Evolutionary conservation across 1,140 invertebrate genomes (phyloP), one percentile per base, ranked within the genome.

Genomic region (Phortica variegata): DNA sequence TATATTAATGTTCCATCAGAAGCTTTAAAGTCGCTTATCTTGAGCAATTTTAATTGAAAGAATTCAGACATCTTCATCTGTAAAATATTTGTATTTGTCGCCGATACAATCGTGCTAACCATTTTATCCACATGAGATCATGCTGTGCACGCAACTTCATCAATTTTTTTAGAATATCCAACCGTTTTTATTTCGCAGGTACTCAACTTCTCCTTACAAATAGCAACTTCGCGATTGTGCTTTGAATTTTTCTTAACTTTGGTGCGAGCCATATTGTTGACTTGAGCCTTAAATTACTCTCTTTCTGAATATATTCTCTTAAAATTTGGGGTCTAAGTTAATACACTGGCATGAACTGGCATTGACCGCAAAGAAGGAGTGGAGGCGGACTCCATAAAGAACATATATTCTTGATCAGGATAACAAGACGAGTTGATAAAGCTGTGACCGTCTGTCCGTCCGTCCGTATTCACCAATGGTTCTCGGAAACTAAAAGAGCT

Each of bases 181-280:
- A 75, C 72, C 42, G 68, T 39, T 42, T 65, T 63, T 12, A 63
- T 32, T 52, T 75, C 72, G 43, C 43, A 75, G 18, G 58, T 48
- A 33, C 68, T 60, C 6, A 73, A 52, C 37, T 72, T 73, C 43
- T 75, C 72, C 36, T 75, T 72, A 31, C 54, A 61, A 43, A 58
- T 58, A 10, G 72, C 60, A 2, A 57, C 62, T 3, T 75, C 72
- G 16, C 72, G 71, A 41, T 75, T 75, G 3, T 72, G 54, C 26
- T 75, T 75, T 5, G 68, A 56, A 41, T 62, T 75, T 43, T 74
- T 74, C 43, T 68, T 47, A 50, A 75, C 52, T 48, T 75, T 75
- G 12, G 72, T 75, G 23, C 72, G 68, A 32, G 72, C 72, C 72
- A 75, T 75, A 36, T 53, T 65, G 3, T 21, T 23, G 19, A 48